These are phyloP conservation scores for Eptatretus atami DNA, from an alignment of 2,797 vertebrate genomes.

Conservation along the genomic window DNA sequence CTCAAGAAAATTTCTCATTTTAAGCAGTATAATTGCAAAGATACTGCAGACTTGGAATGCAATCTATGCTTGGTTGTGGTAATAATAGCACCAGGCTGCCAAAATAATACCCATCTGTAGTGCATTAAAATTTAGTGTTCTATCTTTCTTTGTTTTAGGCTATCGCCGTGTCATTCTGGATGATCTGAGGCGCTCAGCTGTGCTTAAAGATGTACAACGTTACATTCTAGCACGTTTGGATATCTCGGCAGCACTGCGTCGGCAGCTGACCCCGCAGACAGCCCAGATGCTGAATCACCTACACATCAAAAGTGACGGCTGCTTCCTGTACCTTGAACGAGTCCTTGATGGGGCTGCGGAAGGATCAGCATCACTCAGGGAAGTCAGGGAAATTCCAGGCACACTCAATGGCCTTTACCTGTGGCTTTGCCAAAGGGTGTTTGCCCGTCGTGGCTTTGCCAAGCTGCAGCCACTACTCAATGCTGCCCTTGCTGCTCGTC, in stretches of 20 bases:
- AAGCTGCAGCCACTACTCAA: constrained; percentile 90
- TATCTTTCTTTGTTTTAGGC: constrained; percentile 17
- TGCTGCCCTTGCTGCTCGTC: constrained; percentile 67
- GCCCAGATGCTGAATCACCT: constrained; percentile 97
- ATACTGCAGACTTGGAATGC: too few species aligned
- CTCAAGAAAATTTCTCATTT: too few species aligned
- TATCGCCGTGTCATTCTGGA: constrained; percentile 94
- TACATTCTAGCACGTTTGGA: constrained; percentile 90
- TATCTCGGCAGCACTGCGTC: constrained; percentile 74
- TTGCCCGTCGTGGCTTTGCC: constrained; percentile 90
- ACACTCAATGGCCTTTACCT: constrained; percentile 88
- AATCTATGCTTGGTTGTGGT: too few species aligned
- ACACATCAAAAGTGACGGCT: constrained; percentile 96
- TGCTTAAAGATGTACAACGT: constrained; percentile 98
- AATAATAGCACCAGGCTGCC: too few species aligned
- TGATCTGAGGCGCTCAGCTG: constrained; percentile 78
- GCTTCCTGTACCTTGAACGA: constrained; percentile 82
- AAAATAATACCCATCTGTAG: too few species aligned
- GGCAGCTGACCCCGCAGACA: constrained; percentile 90
- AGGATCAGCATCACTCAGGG: constrained; percentile 80
- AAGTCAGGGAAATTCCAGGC: constrained; percentile 91
- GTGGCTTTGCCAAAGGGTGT: constrained; percentile 94
- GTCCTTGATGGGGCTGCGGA: constrained; percentile 90
- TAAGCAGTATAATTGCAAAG: too few species aligned
- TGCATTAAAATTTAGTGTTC: too few species aligned